Percentiles rank a stretch among this genome's conserved stretches.
These are phyloP conservation scores for Limnephilus rhombicus DNA, from an alignment of 2,888 invertebrate species.

Conservation along the genomic window DNA sequence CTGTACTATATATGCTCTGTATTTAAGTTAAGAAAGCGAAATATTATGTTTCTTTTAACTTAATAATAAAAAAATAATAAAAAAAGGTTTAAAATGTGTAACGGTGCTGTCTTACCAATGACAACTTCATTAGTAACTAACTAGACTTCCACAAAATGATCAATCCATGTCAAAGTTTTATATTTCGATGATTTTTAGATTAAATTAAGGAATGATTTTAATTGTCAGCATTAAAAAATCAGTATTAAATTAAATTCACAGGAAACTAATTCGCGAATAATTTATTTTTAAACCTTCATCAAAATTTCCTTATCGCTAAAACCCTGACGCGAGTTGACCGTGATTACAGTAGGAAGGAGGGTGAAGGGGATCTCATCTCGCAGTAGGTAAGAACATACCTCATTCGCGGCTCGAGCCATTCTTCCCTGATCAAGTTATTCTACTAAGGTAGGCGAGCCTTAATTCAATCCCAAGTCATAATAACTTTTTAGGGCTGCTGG, in stretches of 20 bases:
- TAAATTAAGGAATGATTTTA: not conserved
- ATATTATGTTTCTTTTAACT: too few relatives aligned
- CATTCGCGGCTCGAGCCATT: constrained; percentile 1
- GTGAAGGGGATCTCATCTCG: not conserved
- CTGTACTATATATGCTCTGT: too few relatives aligned
- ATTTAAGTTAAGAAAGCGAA: too few relatives aligned
- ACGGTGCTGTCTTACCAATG: not conserved
- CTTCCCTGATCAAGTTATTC: constrained; percentile 29
- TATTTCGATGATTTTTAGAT: not conserved
- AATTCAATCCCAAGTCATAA: constrained; percentile 26
- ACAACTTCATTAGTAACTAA: not conserved
- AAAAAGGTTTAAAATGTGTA: too few relatives aligned
- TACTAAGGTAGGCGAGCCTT: constrained; percentile 22
- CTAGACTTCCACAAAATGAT: not conserved
- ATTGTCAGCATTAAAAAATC: not conserved
- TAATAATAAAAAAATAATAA: too few relatives aligned
- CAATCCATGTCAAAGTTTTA: not conserved
- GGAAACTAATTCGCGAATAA: not conserved
- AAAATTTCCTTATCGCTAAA: not conserved
- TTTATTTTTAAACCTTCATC: not conserved
- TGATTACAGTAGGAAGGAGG: not conserved
- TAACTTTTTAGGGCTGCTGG: constrained; percentile 4
- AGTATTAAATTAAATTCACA: not conserved
- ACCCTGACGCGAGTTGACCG: not conserved
- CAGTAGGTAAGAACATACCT: not conserved